These are phyloP conservation scores for Poeciliopsis retropinna DNA, from an alignment of 2,113 vertebrate genomes.

Conservation along the genomic window DNA sequence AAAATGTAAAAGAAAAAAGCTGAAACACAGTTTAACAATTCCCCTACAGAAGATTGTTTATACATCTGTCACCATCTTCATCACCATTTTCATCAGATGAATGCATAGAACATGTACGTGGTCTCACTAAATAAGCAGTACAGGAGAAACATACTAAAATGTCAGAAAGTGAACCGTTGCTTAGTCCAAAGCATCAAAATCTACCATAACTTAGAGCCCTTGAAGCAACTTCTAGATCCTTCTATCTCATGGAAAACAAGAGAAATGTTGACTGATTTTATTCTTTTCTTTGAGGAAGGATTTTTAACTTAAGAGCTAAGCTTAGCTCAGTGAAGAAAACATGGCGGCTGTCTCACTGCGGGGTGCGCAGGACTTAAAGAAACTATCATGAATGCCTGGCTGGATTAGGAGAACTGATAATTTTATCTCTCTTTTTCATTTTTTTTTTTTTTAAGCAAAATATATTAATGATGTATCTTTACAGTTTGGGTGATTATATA, in stretches of 20 bases:
- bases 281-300: constrained; percentile 9
- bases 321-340: constrained; percentile 16
- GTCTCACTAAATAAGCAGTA: neutral
- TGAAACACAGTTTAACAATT: constrained; percentile 1
- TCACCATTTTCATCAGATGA: neutral
- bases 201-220: neutral
- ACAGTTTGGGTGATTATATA: neutral
- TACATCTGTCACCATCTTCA: neutral
- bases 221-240: constrained; percentile 2
- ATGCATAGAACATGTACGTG: neutral
- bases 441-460: neutral
- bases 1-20: neutral
- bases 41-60: neutral
- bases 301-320: constrained; percentile 13
- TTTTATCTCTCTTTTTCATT: neutral
- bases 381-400: neutral
- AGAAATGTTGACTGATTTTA: constrained; percentile 8
- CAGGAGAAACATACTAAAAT: constrained; percentile 5
- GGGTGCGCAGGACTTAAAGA: neutral
- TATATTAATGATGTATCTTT: neutral
- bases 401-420: neutral
- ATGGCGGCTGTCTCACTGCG: neutral
- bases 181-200: neutral
- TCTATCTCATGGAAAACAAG: constrained; percentile 11
- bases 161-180: neutral